Conservation (phyloP, 2,797 vertebrate genomes). For the Hydrocynus forskahlii region DNA sequence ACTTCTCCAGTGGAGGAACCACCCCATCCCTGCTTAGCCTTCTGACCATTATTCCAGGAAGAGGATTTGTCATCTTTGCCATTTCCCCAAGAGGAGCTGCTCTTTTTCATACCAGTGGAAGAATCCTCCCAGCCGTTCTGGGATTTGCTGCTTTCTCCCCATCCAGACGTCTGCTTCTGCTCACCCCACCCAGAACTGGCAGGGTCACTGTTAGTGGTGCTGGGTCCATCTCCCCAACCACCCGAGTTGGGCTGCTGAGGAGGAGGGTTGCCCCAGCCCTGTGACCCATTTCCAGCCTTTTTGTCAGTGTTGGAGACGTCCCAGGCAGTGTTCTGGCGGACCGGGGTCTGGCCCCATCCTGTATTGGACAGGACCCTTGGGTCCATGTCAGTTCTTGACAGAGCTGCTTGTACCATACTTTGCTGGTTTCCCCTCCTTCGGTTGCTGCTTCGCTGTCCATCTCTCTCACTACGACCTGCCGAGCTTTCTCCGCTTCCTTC, state of each 20-base stretch:
- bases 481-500: slow-evolving; percentile 89
- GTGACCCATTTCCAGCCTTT: slow-evolving; percentile 86
- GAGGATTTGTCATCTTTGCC: slow-evolving; percentile 89
- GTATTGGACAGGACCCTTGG: slow-evolving; percentile 96
- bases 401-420: slow-evolving; percentile 72
- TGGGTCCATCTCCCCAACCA: slow-evolving; percentile 84
- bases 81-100: slow-evolving; percentile 84
- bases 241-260: slow-evolving; percentile 86
- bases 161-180: slow-evolving; percentile 84
- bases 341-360: slow-evolving; percentile 97
- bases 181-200: slow-evolving; percentile 89
- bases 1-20: slow-evolving; percentile 75
- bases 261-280: slow-evolving; percentile 84
- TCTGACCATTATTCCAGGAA: slow-evolving; percentile 87
- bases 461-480: slow-evolving; percentile 80
- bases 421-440: slow-evolving; percentile 81
- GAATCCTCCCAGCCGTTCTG: slow-evolving; percentile 89
- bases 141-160: slow-evolving; percentile 86
- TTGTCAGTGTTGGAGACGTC: slow-evolving; percentile 84
- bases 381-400: slow-evolving; percentile 86
- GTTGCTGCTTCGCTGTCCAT: slow-evolving; percentile 75
- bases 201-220: slow-evolving; percentile 79
- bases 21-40: slow-evolving; percentile 88
- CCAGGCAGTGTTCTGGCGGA: slow-evolving; percentile 97
- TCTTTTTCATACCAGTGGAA: slow-evolving; percentile 79